Base-by-base conservation (phyloP, 1,140 invertebrate species). In the Atta texana region DNA sequence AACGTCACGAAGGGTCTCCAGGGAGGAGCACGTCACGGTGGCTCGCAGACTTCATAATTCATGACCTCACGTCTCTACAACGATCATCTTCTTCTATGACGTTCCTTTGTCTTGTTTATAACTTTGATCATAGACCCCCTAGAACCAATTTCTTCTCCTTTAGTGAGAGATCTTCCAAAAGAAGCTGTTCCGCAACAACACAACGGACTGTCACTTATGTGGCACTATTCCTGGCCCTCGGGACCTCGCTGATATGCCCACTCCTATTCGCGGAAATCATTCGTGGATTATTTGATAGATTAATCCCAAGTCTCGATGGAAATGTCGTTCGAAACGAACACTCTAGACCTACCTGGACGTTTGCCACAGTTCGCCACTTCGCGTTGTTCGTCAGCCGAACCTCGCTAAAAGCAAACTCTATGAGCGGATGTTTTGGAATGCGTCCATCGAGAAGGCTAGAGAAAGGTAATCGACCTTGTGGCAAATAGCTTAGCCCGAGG, bases 351-450 rank as follows among this genome's bases (percentile, higher is more conserved):
- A 39, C 34, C 34, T 39, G 34, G 34, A 10, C 2, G 39, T 44
- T 10, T 2, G 8, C 39, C 39, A 44, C 10, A 12, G 18, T 3
- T 68, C 28, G 10, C 2, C 4, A 66, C 24, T 16, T 0, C 0
- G 7, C 39, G 10, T 63, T 34, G 7, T 14, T 44, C 55, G 34
- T n/a, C 18, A 14, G 16, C 16, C 18, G 53, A 71, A 49, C 21
- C 68, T 74, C 24, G 80, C 18, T 51, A 72, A 31, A 14, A 74
- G 55, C 28, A 34, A 61, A 49, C 55, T 59, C 69, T 51, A 61
- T n/a, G 80, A 84, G 3, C 44, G 31, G 59, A 74, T 84, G 80
- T 84, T 84, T 84, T 84, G 80, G 80, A 84, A 84, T 84, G 55
- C 55, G 72, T 34, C 55, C 55, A 74, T 82, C 69, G 55, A 75